These are phyloP conservation scores for Bombus huntii DNA, from an alignment of 1,140 invertebrate genomes.

Conservation along the genomic window DNA sequence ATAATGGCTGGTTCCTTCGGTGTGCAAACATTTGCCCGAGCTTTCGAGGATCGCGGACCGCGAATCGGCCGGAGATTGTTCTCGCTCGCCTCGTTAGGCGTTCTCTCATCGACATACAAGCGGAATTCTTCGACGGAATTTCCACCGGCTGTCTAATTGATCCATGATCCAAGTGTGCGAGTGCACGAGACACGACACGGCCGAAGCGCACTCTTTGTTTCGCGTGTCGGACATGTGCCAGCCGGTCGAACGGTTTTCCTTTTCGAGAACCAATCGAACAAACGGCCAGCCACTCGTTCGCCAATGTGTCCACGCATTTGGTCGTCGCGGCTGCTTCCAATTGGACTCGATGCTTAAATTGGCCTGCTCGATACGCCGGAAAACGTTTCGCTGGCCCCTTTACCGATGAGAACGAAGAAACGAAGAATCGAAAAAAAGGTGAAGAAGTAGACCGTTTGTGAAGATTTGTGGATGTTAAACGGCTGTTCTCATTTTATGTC, in stretches of 20 bases:
- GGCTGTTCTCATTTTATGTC: not conserved
- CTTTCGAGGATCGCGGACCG: constrained; percentile 53
- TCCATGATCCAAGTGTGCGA: not conserved
- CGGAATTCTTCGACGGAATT: constrained; percentile 53
- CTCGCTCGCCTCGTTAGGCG: constrained; percentile 52
- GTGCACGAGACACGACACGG: not conserved
- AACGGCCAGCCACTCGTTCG: not conserved
- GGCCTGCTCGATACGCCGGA: not conserved
- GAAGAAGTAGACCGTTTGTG: too few species aligned
- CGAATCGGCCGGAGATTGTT: constrained; percentile 51
- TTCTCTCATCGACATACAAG: constrained; percentile 30
- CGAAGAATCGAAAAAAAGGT: not conserved
- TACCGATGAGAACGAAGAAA: not conserved
- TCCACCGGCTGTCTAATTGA: constrained; percentile 40
- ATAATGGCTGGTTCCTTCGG: constrained; percentile 61
- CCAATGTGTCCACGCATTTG: not conserved
- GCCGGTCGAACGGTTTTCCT: constrained; percentile 32
- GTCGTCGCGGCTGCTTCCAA: not conserved
- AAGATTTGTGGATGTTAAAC: not conserved
- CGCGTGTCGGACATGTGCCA: not conserved
- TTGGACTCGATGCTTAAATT: constrained; percentile 10
- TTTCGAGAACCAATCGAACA: constrained; percentile 25
- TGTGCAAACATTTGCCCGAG: constrained; percentile 61
- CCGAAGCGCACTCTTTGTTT: not conserved
- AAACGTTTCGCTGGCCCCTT: not conserved